Percentiles rank a stretch among this genome's conserved stretches.
Conservation (phyloP, 2,888 invertebrate species). For the Listrodromus nycthemerus region DNA sequence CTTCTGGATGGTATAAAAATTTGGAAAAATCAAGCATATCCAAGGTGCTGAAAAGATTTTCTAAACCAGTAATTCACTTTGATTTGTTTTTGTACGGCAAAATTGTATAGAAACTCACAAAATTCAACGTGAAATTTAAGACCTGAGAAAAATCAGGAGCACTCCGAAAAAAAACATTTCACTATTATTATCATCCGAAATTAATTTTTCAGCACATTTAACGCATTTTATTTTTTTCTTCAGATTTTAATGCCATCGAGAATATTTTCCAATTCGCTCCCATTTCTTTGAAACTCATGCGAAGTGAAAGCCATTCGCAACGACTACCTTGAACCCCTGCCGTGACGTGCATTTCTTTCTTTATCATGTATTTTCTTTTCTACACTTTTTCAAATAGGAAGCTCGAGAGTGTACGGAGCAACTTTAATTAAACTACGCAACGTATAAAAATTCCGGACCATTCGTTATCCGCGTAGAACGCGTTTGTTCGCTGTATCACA, state of each 20-base stretch:
- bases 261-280: too few species aligned
- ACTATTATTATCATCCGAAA: not conserved
- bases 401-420: slow-evolving; percentile 59
- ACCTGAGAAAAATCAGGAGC: too few species aligned
- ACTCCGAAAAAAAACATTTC: not conserved
- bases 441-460: slow-evolving; percentile 66
- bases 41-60: too few species aligned
- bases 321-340: slow-evolving; percentile 7
- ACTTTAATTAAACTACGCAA: slow-evolving; percentile 72
- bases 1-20: too few species aligned
- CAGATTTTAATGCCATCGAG: not conserved
- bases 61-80: too few species aligned
- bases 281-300: too few species aligned
- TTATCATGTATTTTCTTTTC: slow-evolving; percentile 32
- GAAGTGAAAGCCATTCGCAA: not conserved
- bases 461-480: slow-evolving; percentile 63
- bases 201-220: not conserved
- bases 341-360: slow-evolving; percentile 28
- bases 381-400: slow-evolving; percentile 61
- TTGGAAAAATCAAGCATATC: too few species aligned
- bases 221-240: not conserved
- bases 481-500: slow-evolving; percentile 52
- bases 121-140: too few species aligned
- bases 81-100: too few species aligned
- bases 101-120: too few species aligned